These are phyloP conservation scores for Piaya cayana DNA, from an alignment of 2,113 vertebrate genomes.

Conservation along the genomic window DNA sequence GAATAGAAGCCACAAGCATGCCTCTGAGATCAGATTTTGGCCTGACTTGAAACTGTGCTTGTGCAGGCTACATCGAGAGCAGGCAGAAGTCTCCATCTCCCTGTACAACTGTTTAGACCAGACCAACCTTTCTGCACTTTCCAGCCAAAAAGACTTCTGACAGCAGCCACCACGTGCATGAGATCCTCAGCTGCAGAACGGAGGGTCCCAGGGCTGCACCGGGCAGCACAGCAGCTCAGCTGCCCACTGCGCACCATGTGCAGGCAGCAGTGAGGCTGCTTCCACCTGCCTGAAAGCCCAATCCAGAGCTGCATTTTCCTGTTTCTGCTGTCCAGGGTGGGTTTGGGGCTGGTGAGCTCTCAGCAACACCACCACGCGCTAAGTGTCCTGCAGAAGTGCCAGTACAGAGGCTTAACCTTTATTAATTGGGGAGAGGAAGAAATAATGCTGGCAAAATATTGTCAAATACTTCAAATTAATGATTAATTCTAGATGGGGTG, in stretches of 20 bases:
- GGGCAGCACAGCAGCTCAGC: neutral
- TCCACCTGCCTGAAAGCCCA: neutral
- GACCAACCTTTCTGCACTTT: neutral
- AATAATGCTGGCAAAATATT: conserved; percentile 55
- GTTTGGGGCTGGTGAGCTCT: neutral
- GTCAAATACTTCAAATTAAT: conserved; percentile 74
- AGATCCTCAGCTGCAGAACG: neutral
- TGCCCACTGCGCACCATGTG: neutral
- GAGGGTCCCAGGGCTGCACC: neutral
- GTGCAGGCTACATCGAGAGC: neutral
- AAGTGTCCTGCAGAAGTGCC: neutral
- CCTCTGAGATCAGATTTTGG: conserved; percentile 37
- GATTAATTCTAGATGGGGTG: conserved; percentile 75
- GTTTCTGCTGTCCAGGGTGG: neutral
- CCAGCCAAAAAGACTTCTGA: neutral
- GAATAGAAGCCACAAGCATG: conserved; percentile 44
- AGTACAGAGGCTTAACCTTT: conserved; percentile 32
- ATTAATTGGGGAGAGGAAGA: conserved; percentile 54
- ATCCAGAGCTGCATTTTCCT: neutral
- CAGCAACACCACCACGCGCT: neutral
- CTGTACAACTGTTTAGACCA: neutral
- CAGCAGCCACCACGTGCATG: accelerated
- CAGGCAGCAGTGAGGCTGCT: neutral
- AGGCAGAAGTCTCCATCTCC: neutral
- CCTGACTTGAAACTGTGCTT: neutral